These are phyloP conservation scores for Synanthedon vespiformis DNA, from an alignment of 2,888 invertebrate species.

Conservation along the genomic window DNA sequence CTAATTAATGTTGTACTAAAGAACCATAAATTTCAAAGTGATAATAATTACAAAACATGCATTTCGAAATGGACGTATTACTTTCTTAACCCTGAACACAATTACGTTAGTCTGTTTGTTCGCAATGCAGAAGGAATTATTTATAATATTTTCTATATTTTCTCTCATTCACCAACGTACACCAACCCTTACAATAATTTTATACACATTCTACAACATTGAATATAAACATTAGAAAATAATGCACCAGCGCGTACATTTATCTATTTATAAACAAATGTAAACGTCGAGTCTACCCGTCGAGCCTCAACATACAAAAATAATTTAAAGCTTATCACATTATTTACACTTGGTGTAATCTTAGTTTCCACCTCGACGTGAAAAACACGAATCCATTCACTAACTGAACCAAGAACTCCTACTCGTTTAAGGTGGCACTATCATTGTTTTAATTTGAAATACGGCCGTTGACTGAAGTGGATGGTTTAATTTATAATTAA, in stretches of 20 bases:
- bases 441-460: no score
- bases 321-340: slow-evolving; percentile 67
- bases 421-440: no score
- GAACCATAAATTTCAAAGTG: no score
- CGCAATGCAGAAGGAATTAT: not conserved
- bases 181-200: not conserved
- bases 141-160: not conserved
- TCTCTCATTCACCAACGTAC: not conserved
- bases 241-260: slow-evolving; percentile 46
- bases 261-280: slow-evolving; percentile 23
- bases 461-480: no score
- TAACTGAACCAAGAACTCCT: no score
- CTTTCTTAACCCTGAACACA: not conserved
- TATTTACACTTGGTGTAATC: slow-evolving; percentile 40
- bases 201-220: slow-evolving; percentile 23
- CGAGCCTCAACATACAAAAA: slow-evolving; percentile 44
- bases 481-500: no score
- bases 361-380: slow-evolving; percentile 9
- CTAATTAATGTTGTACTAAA: not conserved
- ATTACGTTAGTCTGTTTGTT: not conserved
- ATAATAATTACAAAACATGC: no score
- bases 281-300: slow-evolving; percentile 24
- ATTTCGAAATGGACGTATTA: no score
- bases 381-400: no score
- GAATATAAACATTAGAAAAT: slow-evolving; percentile 49